Base-by-base conservation (phyloP, 1,140 invertebrate genomes). In the Aricia agestis region DNA sequence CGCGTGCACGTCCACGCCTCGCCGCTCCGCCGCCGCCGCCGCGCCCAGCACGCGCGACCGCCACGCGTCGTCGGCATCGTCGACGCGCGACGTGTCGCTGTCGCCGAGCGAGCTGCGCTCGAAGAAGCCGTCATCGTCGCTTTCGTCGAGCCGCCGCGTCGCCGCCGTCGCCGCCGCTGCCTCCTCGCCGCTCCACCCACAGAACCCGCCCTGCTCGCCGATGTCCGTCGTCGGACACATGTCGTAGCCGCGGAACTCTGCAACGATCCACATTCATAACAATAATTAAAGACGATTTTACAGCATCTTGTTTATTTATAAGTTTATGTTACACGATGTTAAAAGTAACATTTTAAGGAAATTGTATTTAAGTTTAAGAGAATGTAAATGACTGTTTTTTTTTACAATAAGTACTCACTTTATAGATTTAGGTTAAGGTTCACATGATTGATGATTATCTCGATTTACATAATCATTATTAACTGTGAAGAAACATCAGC, bases 61-160 rank as follows among this genome's bases (percentile, higher is more conserved):
- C 72, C 78, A 63, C 10, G 13, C 36, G 15, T 25, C 32, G 65
- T 73, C 72, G 36, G 69, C 67, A 17, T 36, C 71, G 68, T 70
- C 72, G 63, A 18, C 69, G n/a, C 74, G 69, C 72, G 79, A 73
- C 59, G 67, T 70, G 74, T 80, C 81, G 31, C 77, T 76, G 72
- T 81, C 82, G 7, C 77, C 78, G 17, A 80, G 75, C 42, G 84
- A 87, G 76, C 77, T 79, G 76, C 79, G 80, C 74, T 89, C 86
- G 81, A 86, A 85, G 80, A 89, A 89, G 15, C 86, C 86, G 77
- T 86, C 85, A 76, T 86, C 86, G 76, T 86, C 86, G 76, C 80
- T 82, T 66, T 82, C 80, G 59, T 74, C 78, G 42, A 11, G 68
- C 25, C 57, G 70, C 10, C 74, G 67, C 32, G 74, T 67, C 19